Conservation (phyloP, 1,140 invertebrate genomes). For the Paraescarpia echinospica region DNA sequence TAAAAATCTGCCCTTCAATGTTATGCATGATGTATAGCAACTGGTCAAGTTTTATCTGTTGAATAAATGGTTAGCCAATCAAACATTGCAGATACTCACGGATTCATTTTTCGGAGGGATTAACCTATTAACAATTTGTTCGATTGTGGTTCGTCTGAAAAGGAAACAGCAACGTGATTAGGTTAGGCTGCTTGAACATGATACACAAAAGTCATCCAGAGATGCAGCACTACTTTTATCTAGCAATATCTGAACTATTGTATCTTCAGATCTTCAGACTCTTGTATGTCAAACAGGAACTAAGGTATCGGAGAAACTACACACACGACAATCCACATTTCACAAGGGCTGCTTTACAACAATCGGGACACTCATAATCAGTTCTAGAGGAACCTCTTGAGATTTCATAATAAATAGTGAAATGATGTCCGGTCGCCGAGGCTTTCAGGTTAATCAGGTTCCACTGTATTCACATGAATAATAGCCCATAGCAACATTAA, state of each 20-base stretch:
- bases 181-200: too few relatives aligned
- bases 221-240: too few relatives aligned
- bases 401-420: too few relatives aligned
- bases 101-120: constrained; percentile 9
- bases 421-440: too few relatives aligned
- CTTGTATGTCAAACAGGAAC: neutral
- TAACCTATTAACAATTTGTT: constrained; percentile 22
- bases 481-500: too few relatives aligned
- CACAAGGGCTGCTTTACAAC: neutral
- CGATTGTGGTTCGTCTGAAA: constrained; percentile 19
- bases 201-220: too few relatives aligned
- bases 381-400: neutral
- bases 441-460: too few relatives aligned
- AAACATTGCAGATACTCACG: neutral
- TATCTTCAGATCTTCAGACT: neutral
- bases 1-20: neutral
- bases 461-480: too few relatives aligned
- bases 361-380: neutral
- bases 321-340: neutral
- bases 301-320: neutral
- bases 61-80: neutral
- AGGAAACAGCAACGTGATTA: neutral
- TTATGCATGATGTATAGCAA: neutral
- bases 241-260: neutral
- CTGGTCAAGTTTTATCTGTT: neutral